Evolutionary conservation across 2,797 vertebrate genomes (phyloP), one percentile per base, ranked within the genome.

Genomic region (Erpetoichthys calabaricus): DNA sequence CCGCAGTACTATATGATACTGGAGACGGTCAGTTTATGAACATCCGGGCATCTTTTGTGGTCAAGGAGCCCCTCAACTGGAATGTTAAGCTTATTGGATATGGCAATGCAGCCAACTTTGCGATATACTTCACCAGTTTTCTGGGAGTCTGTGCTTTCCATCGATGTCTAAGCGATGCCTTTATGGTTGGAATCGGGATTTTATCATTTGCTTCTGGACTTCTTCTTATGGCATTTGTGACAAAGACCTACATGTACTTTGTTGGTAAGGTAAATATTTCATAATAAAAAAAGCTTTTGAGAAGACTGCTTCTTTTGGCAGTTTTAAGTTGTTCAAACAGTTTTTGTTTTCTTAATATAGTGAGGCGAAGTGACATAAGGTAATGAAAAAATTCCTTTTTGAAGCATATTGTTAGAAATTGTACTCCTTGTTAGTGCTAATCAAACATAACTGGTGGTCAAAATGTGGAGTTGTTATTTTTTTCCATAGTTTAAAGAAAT

Each of bases 61-160:
- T 95, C 25, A 91, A 86, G 60, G 74, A 84, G 6, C 93, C 93
- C 0, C 79, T 98, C 62, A 82, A 64, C 41, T 98, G 93, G 91
- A 81, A 67, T 0, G 87, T 92, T 0, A 70, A 77, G 6, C 68
- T 89, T 72, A 81, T 98, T 2, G 95, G 95, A 54, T 87, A 97
- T 0, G 88, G 91, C 5, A 92, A 91, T 47, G 90, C 92, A 2
- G 82, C 86, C 0, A 92, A 92, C 3, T 92, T 80, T 0, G 1
- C 62, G 5, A 80, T 94, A 64, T 97, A 94, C 69, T 71, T 97
- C 68, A 96, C 88, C 70, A 98, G 95, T 53, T 98, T 89, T 69
- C 53, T 97, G 3, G 94, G 90, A 0, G 86, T 94, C 5, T 71
- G 85, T 1, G 47, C 82, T 47, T 90, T 97, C 65, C 91, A 91